Conservation (phyloP, 2,113 vertebrate genomes). For the Syngnathus scovelli region DNA sequence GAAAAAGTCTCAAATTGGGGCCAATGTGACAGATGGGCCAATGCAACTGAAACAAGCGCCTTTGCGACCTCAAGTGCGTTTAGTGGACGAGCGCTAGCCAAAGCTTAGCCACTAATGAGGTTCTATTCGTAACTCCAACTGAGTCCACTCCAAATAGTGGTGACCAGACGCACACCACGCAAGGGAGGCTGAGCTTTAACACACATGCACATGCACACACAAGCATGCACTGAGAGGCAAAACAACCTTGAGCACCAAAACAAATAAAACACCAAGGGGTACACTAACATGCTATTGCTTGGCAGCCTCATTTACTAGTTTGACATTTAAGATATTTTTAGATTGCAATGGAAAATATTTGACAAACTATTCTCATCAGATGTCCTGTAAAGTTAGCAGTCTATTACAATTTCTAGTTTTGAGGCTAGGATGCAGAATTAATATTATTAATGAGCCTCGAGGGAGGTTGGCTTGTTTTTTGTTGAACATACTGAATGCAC, state of each 20-base stretch:
- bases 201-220: constrained; percentile 2
- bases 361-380: neutral
- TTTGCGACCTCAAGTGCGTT: constrained; percentile 51
- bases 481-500: no score
- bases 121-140: constrained; percentile 49
- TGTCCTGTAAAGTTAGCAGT: no score
- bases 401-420: no score
- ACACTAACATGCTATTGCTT: constrained; percentile 20
- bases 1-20: constrained; percentile 27
- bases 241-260: no score
- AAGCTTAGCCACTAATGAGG: constrained; percentile 63
- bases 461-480: no score
- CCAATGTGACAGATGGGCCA: constrained; percentile 59
- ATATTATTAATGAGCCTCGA: no score
- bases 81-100: constrained; percentile 49
- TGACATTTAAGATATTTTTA: neutral
- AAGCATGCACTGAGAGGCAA: neutral
- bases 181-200: constrained; percentile 21
- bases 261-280: no score
- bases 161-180: constrained; percentile 28
- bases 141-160: constrained; percentile 48
- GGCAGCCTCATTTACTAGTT: neutral
- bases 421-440: no score
- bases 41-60: constrained; percentile 58
- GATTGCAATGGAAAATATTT: neutral